phyloP scores from a whole-genome alignment of 2,113 vertebrate species.

The Macaca nemestrina region DNA sequence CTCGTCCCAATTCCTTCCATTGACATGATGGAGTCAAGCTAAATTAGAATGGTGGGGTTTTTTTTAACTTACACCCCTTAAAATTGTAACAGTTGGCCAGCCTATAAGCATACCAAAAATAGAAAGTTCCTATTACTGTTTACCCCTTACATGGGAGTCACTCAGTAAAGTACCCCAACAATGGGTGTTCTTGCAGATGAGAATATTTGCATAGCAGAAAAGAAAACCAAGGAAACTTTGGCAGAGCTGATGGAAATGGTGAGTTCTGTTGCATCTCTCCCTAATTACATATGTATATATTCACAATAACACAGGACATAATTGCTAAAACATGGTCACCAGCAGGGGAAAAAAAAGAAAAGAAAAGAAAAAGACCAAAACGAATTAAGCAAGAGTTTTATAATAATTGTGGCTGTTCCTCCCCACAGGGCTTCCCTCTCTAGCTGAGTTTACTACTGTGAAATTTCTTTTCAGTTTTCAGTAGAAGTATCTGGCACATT shows the following conservation, averaged over 20 bases:
- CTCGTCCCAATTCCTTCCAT: constrained; percentile 32
- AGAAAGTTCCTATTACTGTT: background rate
- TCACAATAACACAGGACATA: background rate
- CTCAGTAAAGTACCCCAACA: background rate
- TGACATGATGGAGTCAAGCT: background rate
- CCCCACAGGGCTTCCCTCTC: background rate
- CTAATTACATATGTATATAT: background rate
- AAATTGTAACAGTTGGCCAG: background rate
- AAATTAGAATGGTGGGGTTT: background rate
- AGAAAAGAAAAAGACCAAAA: background rate
- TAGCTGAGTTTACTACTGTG: background rate
- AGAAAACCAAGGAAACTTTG: background rate
- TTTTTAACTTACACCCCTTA: background rate
- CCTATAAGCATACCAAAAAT: background rate
- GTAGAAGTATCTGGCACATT: background rate
- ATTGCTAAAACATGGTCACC: background rate
- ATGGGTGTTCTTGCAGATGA: background rate
- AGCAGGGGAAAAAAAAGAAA: background rate
- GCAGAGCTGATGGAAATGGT: background rate
- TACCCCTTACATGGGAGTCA: background rate
- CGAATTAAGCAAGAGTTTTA: background rate
- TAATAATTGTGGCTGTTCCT: background rate
- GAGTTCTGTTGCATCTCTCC: background rate
- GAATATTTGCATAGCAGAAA: background rate
- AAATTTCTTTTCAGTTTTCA: background rate